Evolutionary conservation across 2,797 vertebrate species (phyloP).

Genomic region (Telmatherina bonti): DNA sequence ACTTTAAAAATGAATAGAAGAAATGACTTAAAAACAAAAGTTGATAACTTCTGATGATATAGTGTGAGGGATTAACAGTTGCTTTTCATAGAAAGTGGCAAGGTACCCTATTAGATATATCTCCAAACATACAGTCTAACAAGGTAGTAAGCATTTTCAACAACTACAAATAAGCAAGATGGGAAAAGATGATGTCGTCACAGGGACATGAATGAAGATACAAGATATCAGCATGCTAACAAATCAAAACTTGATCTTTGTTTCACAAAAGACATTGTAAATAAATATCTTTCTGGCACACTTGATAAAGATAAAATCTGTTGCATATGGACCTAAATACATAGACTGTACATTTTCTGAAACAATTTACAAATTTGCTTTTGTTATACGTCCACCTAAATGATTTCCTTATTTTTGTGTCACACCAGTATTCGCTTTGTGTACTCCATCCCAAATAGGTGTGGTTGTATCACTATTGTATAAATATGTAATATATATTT

Average conservation of each 20-base stretch:
- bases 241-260: background rate
- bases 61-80: no score
- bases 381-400: background rate
- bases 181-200: background rate
- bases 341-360: background rate
- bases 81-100: background rate
- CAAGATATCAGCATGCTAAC: background rate
- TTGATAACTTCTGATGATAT: no score
- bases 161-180: background rate
- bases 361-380: background rate
- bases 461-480: background rate
- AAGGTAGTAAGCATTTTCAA: background rate
- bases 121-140: background rate
- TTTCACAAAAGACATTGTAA: background rate
- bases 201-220: background rate
- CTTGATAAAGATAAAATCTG: background rate
- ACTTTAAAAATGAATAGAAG: no score
- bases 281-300: background rate
- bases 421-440: background rate
- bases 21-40: no score
- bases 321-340: background rate
- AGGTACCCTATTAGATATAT: background rate
- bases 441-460: background rate
- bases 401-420: background rate
- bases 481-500: constrained; percentile 3